Percentiles rank a stretch among this genome's conserved stretches.
These are phyloP conservation scores for Mus caroli DNA, from an alignment of 2,797 vertebrate species.

Conservation along the genomic window DNA sequence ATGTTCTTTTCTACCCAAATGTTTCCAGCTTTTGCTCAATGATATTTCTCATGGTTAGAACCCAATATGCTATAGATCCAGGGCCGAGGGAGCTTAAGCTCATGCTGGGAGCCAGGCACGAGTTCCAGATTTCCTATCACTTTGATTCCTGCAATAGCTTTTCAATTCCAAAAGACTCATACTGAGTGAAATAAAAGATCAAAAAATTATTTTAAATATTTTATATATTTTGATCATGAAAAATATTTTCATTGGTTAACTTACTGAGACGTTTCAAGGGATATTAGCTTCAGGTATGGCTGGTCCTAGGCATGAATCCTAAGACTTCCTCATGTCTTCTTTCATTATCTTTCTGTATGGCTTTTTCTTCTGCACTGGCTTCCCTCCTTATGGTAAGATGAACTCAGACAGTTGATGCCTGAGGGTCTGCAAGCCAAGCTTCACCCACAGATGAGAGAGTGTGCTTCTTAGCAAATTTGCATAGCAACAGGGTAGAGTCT, in stretches of 20 bases:
- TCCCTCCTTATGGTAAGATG: background rate
- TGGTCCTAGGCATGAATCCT: background rate
- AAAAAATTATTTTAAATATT: background rate
- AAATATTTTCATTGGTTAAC: background rate
- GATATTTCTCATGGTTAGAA: constrained; percentile 51
- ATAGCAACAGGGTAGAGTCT: constrained; percentile 30
- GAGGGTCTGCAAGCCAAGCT: background rate
- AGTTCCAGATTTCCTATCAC: background rate
- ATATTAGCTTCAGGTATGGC: constrained; percentile 26
- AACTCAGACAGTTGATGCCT: too few relatives aligned
- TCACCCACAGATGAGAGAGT: background rate
- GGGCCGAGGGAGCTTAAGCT: background rate
- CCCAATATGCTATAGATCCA: background rate
- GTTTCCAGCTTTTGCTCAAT: constrained; percentile 73
- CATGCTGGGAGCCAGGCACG: background rate
- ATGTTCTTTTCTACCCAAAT: constrained; percentile 70
- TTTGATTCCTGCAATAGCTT: background rate
- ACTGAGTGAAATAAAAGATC: background rate
- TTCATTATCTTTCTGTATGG: background rate
- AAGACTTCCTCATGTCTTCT: background rate
- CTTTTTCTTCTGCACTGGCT: background rate
- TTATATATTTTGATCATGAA: too few relatives aligned
- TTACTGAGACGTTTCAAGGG: background rate
- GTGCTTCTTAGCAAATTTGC: background rate
- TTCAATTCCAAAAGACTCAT: constrained; percentile 28